Base-by-base conservation (phyloP, 1,140 invertebrate species). In the Drosophila orena region DNA sequence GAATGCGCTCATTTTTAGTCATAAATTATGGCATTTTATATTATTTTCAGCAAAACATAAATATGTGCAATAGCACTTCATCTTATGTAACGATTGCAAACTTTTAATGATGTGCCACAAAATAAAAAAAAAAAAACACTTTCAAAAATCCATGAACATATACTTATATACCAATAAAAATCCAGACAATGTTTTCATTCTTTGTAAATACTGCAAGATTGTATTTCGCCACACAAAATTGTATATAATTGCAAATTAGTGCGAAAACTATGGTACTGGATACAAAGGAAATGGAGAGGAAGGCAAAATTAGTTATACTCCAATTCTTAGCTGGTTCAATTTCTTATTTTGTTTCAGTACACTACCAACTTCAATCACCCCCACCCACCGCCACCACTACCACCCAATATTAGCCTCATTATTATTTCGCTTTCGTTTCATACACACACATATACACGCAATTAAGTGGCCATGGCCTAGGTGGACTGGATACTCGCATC, bases 361-460 rank as follows among this genome's bases (percentile, higher is more conserved):
- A 30, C 30, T 30, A 10, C 37, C 37, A 38, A 14, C 37, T 14
- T 12, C 11, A 12, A 12, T 30, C 1, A 0, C 27, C 7, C 27
- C 0, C 0, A 0, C 27, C 27, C 64, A 42, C 40, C 69, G 50
- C 46, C 55, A 47, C 57, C 46, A 3, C 22, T 27, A 11, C 17
- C 14, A 17, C 50, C 35, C 64, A 77, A 86, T 86, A 88, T 83
- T 88, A 83, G 75, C 83, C 83, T 88, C 79, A 86, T 86, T 86
- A 86, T 88, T 83, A 88, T 86, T 88, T 86, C 71, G 83, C 81
- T 81, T 81, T 88, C 83, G 61, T 85, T 86, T 81, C 68, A 53
- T 57, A 60, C 60, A 53, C 58, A 57, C 54, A 62, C 52, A 62
- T 49, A 56, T 52, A 66, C 65, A 79, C 49, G 43, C 74, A 81